Evolutionary conservation across 2,888 invertebrate species (phyloP).

Genomic region (Tachina fera): DNA sequence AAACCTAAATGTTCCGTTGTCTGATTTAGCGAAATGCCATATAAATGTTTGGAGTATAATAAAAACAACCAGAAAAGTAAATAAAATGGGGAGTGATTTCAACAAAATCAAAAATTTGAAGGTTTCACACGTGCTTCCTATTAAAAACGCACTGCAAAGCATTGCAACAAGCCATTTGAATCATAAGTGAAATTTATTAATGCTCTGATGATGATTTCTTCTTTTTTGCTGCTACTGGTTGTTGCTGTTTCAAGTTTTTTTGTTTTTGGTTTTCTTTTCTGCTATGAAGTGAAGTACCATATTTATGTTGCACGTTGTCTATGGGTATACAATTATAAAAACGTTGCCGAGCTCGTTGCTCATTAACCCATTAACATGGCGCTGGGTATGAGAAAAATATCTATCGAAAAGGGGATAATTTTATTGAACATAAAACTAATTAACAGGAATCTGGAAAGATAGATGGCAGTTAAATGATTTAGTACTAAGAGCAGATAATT

Average conservation of each 20-base stretch:
- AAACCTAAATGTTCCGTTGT: not conserved
- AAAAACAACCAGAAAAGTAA: not conserved
- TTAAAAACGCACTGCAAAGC: conserved; percentile 74
- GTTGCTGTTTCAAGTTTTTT: not conserved
- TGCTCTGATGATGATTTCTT: conserved; percentile 41
- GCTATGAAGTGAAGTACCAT: conserved; percentile 36
- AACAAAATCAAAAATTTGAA: conserved; percentile 69
- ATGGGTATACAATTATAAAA: conserved; percentile 40
- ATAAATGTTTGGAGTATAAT: conserved; percentile 13
- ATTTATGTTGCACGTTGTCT: conserved; percentile 30
- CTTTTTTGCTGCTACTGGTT: not conserved
- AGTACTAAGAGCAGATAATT: not conserved
- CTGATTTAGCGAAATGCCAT: conserved; percentile 1
- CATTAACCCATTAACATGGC: conserved; percentile 54
- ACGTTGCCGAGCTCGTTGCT: not conserved
- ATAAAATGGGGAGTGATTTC: not conserved
- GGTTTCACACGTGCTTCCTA: conserved; percentile 81
- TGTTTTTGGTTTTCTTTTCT: not conserved
- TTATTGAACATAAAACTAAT: conserved; percentile 40
- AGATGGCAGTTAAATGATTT: conserved; percentile 31
- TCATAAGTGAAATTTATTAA: conserved; percentile 80
- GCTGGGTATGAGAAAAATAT: not conserved
- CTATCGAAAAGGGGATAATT: conserved; percentile 15
- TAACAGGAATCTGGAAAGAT: conserved; percentile 9
- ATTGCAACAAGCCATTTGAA: conserved; percentile 74